Base-by-base conservation (phyloP, 2,797 vertebrate genomes). In the Periparus ater region DNA sequence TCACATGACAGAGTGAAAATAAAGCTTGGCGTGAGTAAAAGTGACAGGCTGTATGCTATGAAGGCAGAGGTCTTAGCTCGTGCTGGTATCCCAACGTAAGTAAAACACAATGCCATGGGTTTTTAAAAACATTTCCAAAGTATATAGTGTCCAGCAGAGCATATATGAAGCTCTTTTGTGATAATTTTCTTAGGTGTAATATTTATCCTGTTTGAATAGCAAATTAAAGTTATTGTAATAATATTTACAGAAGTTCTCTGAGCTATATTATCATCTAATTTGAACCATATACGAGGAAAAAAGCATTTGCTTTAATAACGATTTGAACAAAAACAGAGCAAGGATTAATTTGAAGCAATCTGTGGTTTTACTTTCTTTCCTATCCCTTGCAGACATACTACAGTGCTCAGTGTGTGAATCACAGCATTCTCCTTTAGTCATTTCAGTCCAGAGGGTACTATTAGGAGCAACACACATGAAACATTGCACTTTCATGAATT, bases 1-100 rank as follows among this genome's bases (percentile, higher is more conserved):
- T 98, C 98, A 93, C 99, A 99, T 83, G 99, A 99, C 98, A 98
- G 99, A 97, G 99, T 99, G 96, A 99, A 99, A 98, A 99, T 99
- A 98, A 99, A 99, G 97, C 98, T 99, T 75, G 99, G 99, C 73
- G 99, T 99, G 97, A 99, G 99, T 96, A 99, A 99, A 98, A 99
- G 99, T 61, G 99, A 99, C 95, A 98, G 99, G 72, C 98, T 99
- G 42, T 99, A 99, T 75, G 99, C 99, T 97, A 99, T 99, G 99
- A 99, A 99, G 98, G 99, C 99, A 11, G 99, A 99, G 97, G 99
- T 99, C 95, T 96, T 99, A 98, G 99, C 99, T 13, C 98, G 99
- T 30, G 99, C 99, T 13, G 99, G 99, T 97, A 99, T 99, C 96
- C 99, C 99, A 54, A 99, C 98, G 99, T 99, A 98, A 96, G 99